These are phyloP conservation scores for Drosophila varians DNA, from an alignment of 1,140 invertebrate genomes.

Conservation along the genomic window DNA sequence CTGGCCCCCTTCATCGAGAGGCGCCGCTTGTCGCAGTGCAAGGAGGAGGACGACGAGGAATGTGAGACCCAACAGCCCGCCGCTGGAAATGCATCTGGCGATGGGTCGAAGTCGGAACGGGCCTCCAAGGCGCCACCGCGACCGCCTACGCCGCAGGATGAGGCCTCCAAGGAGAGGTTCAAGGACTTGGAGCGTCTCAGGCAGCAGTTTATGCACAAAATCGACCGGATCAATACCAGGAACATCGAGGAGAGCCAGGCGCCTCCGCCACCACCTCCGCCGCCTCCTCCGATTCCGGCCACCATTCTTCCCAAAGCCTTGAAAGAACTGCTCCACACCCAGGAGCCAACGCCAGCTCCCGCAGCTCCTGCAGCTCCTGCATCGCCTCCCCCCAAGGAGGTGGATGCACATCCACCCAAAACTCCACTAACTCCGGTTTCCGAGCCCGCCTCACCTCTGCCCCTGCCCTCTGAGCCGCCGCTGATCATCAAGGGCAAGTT, in stretches of 20 bases:
- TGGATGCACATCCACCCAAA: background rate
- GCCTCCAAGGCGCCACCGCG: conserved; percentile 65
- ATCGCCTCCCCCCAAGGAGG: background rate
- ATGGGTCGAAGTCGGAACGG: conserved; percentile 46
- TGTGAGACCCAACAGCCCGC: conserved; percentile 69
- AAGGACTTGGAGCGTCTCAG: conserved; percentile 74
- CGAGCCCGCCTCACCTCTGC: conserved; percentile 17
- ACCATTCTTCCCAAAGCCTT: conserved; percentile 76
- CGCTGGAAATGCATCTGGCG: background rate
- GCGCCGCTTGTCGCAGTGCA: conserved; percentile 90
- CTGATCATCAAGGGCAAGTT: conserved; percentile 76
- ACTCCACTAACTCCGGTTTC: background rate
- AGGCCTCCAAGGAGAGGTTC: conserved; percentile 72
- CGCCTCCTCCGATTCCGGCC: conserved; percentile 76
- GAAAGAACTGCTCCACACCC: conserved; percentile 68
- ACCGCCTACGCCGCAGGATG: conserved; percentile 67
- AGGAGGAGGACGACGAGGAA: conserved; percentile 91
- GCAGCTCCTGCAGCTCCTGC: background rate
- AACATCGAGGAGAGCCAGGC: conserved; percentile 70
- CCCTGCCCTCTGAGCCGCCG: conserved; percentile 48
- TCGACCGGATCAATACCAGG: conserved; percentile 74
- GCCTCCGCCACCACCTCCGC: conserved; percentile 56
- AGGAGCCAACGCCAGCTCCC: conserved; percentile 20
- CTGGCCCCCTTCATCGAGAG: conserved; percentile 86
- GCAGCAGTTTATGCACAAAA: conserved; percentile 81